Evolutionary conservation across 2,113 vertebrate genomes (phyloP), one percentile per base, ranked within the genome.

Genomic region (Arothron firmamentum): DNA sequence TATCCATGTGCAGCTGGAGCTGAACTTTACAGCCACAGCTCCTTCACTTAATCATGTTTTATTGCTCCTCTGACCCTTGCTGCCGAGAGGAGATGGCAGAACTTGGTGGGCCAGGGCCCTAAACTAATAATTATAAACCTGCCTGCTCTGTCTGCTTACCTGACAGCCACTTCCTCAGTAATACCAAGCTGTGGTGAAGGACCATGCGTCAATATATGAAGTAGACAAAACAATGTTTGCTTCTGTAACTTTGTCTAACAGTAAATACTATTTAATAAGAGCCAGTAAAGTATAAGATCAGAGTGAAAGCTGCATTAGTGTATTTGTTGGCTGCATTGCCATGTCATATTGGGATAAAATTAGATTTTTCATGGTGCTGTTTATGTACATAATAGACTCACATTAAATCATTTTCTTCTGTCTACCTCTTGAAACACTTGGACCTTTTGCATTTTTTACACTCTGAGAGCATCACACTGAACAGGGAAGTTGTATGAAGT

Each of bases 31-130:
- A 70, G 82, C 84, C 59, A 47, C 65, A 53, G 74, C 74, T 72
- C 72, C 57, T 72, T 71, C 75, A 83, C 77, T 88, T 85, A 84
- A 89, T 89, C 87, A 88, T 83, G 82, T 87, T 89, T 89, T 87
- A 89, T 80, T 74, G 81, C 76, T 75, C 49, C 69, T 75, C 42
- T 74, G 80, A 84, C 80, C 76, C 80, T 59, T 52, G 48, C 76
- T 62, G 51, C 60, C 13, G n/a, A 77, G 62, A 65, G 64, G 60
- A 70, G 83, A 79, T 82, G 82, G 77, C 79, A 75, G 73, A 73
- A 72, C 76, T 65, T 61, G 64, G 76, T 14, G 5, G 69, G 61
- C 67, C 10, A 23, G 71, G 81, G 72, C 76, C 78, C 74, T 84
- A 65, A 65, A 79, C 78, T 75, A 83, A 85, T 81, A 80, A 81